Conservation (phyloP, 2,113 vertebrate genomes). For the Copsychus sechellarum region DNA sequence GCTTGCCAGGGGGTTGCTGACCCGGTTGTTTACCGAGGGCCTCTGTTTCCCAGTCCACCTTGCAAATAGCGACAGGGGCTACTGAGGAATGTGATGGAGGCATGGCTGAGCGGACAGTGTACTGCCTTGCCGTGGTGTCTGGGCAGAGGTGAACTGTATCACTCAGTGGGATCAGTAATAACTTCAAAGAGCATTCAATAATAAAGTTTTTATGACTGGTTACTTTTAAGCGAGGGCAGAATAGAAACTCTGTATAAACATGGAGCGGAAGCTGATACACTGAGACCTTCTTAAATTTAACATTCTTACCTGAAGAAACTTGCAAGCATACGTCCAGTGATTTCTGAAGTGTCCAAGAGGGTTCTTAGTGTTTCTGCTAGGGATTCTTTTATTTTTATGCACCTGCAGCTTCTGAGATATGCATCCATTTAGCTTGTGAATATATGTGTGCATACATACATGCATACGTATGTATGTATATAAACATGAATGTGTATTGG, state of each 20-base stretch:
- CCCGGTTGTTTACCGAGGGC: neutral
- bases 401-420: neutral
- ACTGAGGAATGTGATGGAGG: neutral
- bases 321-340: neutral
- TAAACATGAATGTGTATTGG: neutral
- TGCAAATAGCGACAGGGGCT: neutral
- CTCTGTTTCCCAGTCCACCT: neutral
- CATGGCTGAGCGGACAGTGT: neutral
- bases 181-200: neutral
- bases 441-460: neutral
- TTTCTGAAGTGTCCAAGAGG: neutral
- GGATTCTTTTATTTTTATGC: neutral
- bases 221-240: neutral
- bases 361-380: neutral
- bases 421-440: neutral
- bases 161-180: neutral
- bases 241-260: neutral
- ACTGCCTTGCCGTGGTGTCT: neutral
- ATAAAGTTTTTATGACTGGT: neutral
- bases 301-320: neutral
- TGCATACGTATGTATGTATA: neutral
- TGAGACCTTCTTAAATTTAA: neutral
- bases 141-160: neutral
- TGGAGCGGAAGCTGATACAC: neutral
- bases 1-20: neutral